A percentile compares a stretch with the other conserved stretches of the same genome.
These are phyloP conservation scores for Leptopterna dolabrata DNA, from an alignment of 2,888 invertebrate species.

Conservation along the genomic window DNA sequence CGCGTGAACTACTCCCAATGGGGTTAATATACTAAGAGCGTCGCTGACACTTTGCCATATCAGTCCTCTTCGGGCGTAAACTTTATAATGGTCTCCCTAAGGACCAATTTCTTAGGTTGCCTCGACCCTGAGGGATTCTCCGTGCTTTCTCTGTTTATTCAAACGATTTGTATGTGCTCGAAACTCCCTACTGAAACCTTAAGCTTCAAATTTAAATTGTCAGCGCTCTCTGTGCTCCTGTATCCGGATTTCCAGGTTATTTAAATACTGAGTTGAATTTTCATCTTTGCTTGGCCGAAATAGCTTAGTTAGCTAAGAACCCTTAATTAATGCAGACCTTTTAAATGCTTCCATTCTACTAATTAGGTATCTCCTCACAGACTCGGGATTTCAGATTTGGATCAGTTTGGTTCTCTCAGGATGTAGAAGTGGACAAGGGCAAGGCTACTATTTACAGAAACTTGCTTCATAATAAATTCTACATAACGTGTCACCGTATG, in stretches of 20 bases:
- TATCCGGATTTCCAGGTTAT: conserved; percentile 30
- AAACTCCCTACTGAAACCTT: conserved; percentile 30
- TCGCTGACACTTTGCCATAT: conserved; percentile 47
- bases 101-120: conserved; percentile 49
- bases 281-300: conserved; percentile 24
- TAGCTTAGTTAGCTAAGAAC: conserved; percentile 2
- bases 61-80: conserved; percentile 51
- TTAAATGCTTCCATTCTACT: conserved; percentile 37
- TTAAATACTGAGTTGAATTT: conserved; percentile 37
- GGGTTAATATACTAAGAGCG: conserved; percentile 49
- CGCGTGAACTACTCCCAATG: conserved; percentile 49
- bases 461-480: not conserved
- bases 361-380: conserved; percentile 36
- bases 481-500: no score
- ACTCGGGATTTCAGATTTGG: not conserved
- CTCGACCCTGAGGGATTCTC: conserved; percentile 4
- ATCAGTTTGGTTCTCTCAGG: not conserved
- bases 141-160: conserved; percentile 44
- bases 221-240: not conserved
- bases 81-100: conserved; percentile 49
- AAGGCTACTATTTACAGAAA: not conserved
- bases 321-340: conserved; percentile 38
- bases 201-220: conserved; percentile 42
- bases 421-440: no score
- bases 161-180: conserved; percentile 48